These are phyloP conservation scores for Triplophysa bombifrons DNA, from an alignment of 2,797 vertebrate genomes.

Conservation along the genomic window DNA sequence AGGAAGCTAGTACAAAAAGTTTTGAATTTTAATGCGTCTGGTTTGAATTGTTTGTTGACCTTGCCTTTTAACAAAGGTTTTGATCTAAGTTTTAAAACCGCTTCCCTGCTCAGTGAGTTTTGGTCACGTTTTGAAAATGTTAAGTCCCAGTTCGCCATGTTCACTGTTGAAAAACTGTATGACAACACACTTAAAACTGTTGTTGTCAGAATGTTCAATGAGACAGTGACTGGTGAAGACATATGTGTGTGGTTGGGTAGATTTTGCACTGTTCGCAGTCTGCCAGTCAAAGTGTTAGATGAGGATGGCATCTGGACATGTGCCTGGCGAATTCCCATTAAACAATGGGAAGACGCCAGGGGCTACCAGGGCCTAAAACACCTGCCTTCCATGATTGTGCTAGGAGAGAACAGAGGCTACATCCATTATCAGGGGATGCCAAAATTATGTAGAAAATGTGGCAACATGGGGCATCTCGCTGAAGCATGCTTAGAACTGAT, in stretches of 20 bases:
- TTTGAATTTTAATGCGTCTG: accelerated
- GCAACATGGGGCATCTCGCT: neutral
- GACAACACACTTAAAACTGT: neutral
- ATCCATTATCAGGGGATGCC: constrained; percentile 29
- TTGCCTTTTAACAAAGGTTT: constrained; percentile 24
- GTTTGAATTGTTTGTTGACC: constrained; percentile 2
- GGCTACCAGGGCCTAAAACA: neutral
- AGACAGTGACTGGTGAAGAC: neutral
- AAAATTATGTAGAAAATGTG: constrained; percentile 10
- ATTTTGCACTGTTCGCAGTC: neutral
- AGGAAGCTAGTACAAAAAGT: neutral
- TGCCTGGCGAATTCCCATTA: neutral
- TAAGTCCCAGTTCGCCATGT: neutral
- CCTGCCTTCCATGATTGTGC: neutral
- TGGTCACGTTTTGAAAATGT: neutral
- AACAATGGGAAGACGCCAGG: neutral
- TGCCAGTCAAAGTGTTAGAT: neutral
- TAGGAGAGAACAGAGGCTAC: constrained; percentile 33
- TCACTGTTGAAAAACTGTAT: constrained; percentile 4
- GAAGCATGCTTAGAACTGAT: neutral
- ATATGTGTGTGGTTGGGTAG: neutral
- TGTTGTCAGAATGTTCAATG: neutral
- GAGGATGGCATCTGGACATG: constrained; percentile 31
- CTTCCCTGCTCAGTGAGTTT: neutral
- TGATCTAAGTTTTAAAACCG: constrained; percentile 16